Base-by-base conservation (phyloP, 1,140 invertebrate genomes). In the Cydia fagiglandana region DNA sequence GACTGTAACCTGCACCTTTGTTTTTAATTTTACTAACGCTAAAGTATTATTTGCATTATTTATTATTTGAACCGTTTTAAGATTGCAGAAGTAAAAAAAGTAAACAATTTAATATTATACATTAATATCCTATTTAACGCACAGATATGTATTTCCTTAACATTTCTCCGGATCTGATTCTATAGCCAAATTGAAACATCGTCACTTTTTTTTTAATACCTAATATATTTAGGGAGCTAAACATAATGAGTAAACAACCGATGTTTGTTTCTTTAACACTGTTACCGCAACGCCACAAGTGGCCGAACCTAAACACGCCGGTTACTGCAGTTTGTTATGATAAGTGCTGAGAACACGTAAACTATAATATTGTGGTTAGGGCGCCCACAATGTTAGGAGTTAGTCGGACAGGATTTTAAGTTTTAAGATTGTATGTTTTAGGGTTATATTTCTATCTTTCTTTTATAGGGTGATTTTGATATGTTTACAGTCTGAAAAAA, bases 331-430 rank as follows among this genome's bases (percentile, higher is more conserved):
- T 38, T 70, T 70, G 66, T 70, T 70, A 70, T 70, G 15, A 38
- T 70, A 70, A 70, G 66, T 45, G 66, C 34, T 70, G 66, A 70
- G 66, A 70, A 70, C 17, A 70, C 66, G 66, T 70, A 70, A 70
- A 70, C 66, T 70, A 70, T 68, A 41, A 41, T 66, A 41, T 70
- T 70, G 13, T 70, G 34, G 66, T n/a, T 70, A 45, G 38, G 66
- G 34, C 2, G 30, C 15, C 30, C 66, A 12, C 34, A 20, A 30
- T 20, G 7, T 61, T 61, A 7, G 20, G 9, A 24, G 20, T 24
- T 61, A 2, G 56, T 61, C 9, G 56, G 56, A 61, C 15, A 61
- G 1, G 56, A 61, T 61, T 47, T 53, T 53, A 6, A 61, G 17
- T 10, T 24, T 24, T n/a, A 17, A 53, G 4, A 34, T 34, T 34